Evolutionary conservation across 2,888 invertebrate species (phyloP), one percentile per base, ranked within the genome.

Genomic region (Neria commutata): DNA sequence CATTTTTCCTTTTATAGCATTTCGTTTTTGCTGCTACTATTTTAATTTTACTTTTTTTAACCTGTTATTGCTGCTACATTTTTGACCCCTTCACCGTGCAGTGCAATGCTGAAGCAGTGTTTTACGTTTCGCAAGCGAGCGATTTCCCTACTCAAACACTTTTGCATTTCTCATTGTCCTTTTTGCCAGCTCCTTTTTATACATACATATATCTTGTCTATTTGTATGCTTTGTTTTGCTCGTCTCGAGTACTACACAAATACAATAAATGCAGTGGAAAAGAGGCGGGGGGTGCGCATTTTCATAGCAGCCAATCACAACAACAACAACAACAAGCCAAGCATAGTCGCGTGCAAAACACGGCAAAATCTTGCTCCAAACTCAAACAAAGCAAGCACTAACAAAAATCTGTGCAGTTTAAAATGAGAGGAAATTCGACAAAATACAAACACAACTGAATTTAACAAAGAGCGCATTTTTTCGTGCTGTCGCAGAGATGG

Each of bases 291-390:
- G 37, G 11, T 17, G 55, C 26, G n/a, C 6, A 17, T 25, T 11
- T 26, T 24, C 26, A 29, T 48, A 29, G 23, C 34, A 42, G 34
- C 51, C 42, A 46, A 45, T 46, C 25, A 34, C 24, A 47, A 47
- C 51, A 62, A 58, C 56, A 67, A 68, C 73, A 68, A 68, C 65
- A 70, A 51, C 57, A 25, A 14, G 3, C n/a, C n/a, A n/a, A n/a
- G n/a, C n/a, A n/a, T n/a, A n/a, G n/a, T n/a, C n/a, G n/a, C n/a
- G n/a, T n/a, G n/a, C n/a, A n/a, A n/a, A n/a, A n/a, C n/a, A n/a
- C n/a, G n/a, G n/a, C n/a, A n/a, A n/a, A n/a, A n/a, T n/a, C n/a
- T n/a, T n/a, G n/a, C n/a, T n/a, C n/a, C n/a, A n/a, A n/a, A n/a
- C n/a, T n/a, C n/a, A n/a, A n/a, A n/a, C n/a, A n/a, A n/a, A n/a